phyloP scores from a whole-genome alignment of 2,888 invertebrate species.

The Polydrusus cervinus region DNA sequence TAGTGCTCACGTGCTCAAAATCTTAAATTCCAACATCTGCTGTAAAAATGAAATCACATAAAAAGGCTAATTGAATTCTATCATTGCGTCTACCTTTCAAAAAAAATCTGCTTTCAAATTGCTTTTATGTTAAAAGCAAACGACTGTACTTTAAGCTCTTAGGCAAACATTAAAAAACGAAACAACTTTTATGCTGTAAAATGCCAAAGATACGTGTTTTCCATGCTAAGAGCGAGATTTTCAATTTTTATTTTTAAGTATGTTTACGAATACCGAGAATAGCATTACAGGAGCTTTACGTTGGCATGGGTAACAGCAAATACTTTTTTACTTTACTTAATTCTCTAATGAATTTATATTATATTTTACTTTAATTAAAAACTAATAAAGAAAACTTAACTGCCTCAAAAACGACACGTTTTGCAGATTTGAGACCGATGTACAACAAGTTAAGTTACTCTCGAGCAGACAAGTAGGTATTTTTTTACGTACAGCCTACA shows the following conservation, averaged over 20 bases:
- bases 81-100: conserved; percentile 33
- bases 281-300: conserved; percentile 15
- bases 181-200: conserved; percentile 46
- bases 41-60: conserved; percentile 29
- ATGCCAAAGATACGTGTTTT: conserved; percentile 49
- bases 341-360: no score
- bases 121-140: conserved; percentile 53
- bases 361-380: no score
- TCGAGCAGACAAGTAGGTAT: no score
- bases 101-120: conserved; percentile 49
- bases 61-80: conserved; percentile 45
- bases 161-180: conserved; percentile 49
- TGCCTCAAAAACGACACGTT: no score
- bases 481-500: no score
- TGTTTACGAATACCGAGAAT: conserved; percentile 36
- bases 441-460: no score
- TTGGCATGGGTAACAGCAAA: neutral
- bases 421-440: no score
- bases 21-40: neutral
- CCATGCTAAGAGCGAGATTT: conserved; percentile 36
- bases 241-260: conserved; percentile 39
- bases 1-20: no score
- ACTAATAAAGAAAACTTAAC: no score
- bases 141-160: conserved; percentile 49
- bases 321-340: no score